Conservation (phyloP, 2,797 vertebrate species). For the Sebastolobus alascanus region DNA sequence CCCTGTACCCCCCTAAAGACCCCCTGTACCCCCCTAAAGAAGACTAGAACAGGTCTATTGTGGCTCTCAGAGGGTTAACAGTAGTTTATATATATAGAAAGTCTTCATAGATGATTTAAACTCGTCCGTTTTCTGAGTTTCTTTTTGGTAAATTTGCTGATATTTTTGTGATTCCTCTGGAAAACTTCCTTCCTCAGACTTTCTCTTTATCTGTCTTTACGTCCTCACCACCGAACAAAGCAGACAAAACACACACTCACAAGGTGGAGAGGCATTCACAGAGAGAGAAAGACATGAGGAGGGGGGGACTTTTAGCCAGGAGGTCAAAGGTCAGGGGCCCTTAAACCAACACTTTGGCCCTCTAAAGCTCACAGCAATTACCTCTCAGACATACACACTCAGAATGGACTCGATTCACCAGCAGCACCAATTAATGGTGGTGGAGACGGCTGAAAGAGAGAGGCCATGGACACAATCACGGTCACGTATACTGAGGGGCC, state of each 20-base stretch:
- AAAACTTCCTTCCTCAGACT: constrained; percentile 18
- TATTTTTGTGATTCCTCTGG: constrained; percentile 2
- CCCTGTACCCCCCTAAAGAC: no score
- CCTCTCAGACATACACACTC: constrained; percentile 42
- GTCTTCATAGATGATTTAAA: no score
- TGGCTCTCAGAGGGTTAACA: no score
- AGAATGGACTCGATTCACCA: constrained; percentile 58
- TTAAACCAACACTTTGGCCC: constrained; percentile 77
- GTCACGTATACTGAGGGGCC: constrained; percentile 58
- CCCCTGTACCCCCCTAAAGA: no score
- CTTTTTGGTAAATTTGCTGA: no score
- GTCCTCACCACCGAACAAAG: constrained; percentile 46
- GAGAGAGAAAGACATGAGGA: neutral
- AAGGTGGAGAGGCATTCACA: constrained; percentile 41
- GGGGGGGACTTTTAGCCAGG: constrained; percentile 45
- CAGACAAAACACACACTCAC: constrained; percentile 21
- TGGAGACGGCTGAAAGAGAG: constrained; percentile 59
- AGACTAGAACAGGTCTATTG: no score
- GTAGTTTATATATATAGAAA: no score
- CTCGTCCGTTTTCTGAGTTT: no score
- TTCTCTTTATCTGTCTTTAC: constrained; percentile 28
- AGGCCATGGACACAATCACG: constrained; percentile 66
- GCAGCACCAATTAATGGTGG: constrained; percentile 68
- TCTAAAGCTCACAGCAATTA: constrained; percentile 73
- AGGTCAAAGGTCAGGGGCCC: constrained; percentile 74